Evolutionary conservation across 2,113 vertebrate genomes (phyloP), one percentile per base, ranked within the genome.

Genomic region (Circaetus gallicus): DNA sequence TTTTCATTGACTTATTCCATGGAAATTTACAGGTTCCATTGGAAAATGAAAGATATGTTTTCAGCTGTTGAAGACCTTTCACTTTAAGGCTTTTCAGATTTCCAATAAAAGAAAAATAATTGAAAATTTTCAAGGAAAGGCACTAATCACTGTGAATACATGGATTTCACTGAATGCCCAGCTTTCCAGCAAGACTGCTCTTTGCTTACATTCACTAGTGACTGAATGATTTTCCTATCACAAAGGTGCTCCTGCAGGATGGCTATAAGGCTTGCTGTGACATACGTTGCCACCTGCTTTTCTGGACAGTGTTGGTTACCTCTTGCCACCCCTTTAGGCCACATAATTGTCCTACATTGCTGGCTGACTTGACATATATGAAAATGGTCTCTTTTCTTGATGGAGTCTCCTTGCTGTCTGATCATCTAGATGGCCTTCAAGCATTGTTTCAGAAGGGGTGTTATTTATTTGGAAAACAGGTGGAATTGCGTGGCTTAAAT

Each of bases 1-100:
- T 53, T 95, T 96, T 87, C 6, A 1, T 63, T 84, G 58, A 93
- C 70, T 77, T 89, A 90, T 65, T 89, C 61, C 78, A 55, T 79
- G 92, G 95, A 97, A 97, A 96, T 91, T 85, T 97, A 95, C 93
- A 93, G 81, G 62, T 97, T 95, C 62, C 70, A 31, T 82, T 92
- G 74, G 73, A 88, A 94, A 96, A 65, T 20, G 36, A 90, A 74
- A 91, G 69, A 34, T 76, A 50, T 1, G 1, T 74, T 97, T 97
- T 87, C 40, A 66, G 32, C 56, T 59, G 52, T 53, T 50, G 61
- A 89, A 94, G 67, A 42, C 66, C 45, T 88, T 88, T 91, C 61
- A 28, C n/a, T 89, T 72, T 38, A 56, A 69, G 36, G 11, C 28
- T 90, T 93, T 82, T 96, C 49, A 90, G 67, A 66, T 89, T 92